Evolutionary conservation across 1,140 invertebrate genomes (phyloP).

Genomic region (Teleogryllus occipitalis): DNA sequence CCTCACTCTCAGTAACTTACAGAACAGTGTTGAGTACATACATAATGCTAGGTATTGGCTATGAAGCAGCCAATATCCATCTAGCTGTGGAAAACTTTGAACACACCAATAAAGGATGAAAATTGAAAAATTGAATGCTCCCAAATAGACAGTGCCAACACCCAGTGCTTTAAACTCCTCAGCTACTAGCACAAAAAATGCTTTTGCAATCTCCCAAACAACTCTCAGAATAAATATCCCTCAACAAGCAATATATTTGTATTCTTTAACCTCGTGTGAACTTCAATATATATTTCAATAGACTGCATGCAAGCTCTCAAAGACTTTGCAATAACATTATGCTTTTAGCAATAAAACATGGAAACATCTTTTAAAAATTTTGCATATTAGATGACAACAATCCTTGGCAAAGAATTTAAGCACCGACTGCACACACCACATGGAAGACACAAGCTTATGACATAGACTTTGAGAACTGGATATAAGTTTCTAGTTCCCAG

Average conservation of each 20-base stretch:
- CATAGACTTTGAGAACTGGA: neutral
- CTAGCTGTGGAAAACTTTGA: neutral
- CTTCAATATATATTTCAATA: neutral
- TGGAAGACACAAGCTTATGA: slow-evolving; percentile 1
- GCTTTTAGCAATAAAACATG: neutral
- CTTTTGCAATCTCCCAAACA: neutral
- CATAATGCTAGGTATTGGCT: neutral
- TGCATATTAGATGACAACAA: neutral
- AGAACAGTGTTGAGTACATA: neutral
- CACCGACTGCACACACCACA: neutral
- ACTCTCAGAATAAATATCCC: neutral
- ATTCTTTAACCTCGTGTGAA: neutral
- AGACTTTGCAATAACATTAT: neutral
- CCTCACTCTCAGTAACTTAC: neutral
- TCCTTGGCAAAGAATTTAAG: neutral
- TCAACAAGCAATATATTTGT: neutral
- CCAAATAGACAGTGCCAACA: neutral
- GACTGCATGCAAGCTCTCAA: neutral
- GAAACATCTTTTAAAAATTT: neutral
- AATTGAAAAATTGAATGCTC: neutral
- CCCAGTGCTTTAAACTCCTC: neutral
- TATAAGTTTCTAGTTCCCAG: neutral
- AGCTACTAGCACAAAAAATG: neutral
- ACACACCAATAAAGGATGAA: neutral
- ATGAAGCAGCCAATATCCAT: neutral